These are phyloP conservation scores for Strongylocentrotus purpuratus DNA, from an alignment of 35 echinoderm and acorn worm species.

Conservation along the genomic window DNA sequence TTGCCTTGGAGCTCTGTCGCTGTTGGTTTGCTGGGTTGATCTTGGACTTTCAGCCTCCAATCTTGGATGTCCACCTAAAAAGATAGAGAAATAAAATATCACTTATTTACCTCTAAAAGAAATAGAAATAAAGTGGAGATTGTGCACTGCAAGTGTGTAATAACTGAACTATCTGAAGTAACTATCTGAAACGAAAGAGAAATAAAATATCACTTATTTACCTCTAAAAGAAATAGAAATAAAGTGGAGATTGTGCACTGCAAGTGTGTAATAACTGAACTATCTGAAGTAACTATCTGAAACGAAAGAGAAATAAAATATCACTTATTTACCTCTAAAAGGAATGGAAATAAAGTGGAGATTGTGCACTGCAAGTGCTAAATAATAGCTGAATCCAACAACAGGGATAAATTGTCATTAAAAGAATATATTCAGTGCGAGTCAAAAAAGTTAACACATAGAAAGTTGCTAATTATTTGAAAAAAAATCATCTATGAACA, in stretches of 20 bases:
- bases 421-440: too few species aligned
- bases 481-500: too few species aligned
- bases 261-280: background rate
- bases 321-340: too few species aligned
- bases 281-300: background rate
- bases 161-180: too few species aligned
- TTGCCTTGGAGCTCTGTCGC: background rate
- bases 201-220: background rate
- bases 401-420: too few species aligned
- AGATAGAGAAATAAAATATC: background rate
- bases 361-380: too few species aligned
- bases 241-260: background rate
- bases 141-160: background rate
- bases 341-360: too few species aligned
- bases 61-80: background rate
- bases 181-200: too few species aligned
- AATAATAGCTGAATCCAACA: too few species aligned
- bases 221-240: background rate
- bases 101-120: background rate
- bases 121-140: background rate
- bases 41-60: background rate
- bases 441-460: too few species aligned
- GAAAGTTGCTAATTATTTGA: too few species aligned
- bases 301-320: background rate
- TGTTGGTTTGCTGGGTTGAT: background rate